Percentiles rank a stretch among this genome's conserved stretches.
Conservation (phyloP, 2,113 vertebrate species). For the Taurulus bubalis region DNA sequence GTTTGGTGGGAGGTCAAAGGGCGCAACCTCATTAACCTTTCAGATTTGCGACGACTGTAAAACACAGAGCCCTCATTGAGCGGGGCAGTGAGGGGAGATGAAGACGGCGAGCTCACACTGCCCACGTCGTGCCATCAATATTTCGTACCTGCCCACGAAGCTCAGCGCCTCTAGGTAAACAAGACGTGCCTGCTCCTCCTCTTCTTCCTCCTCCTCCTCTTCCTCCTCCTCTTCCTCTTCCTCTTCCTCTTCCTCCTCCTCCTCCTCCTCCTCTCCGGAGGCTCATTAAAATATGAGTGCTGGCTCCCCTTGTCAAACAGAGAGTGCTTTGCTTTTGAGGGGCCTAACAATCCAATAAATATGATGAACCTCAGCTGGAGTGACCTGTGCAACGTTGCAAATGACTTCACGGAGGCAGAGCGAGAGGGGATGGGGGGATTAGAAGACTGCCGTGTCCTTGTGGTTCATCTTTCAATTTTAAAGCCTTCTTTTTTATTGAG, state of each 20-base stretch:
- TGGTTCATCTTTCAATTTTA: constrained; percentile 27
- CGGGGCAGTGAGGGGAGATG: constrained; percentile 1
- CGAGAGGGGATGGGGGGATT: not conserved
- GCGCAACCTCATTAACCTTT: constrained; percentile 24
- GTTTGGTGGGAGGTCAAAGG: constrained; percentile 6
- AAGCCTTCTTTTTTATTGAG: constrained; percentile 7
- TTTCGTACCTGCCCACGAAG: constrained; percentile 57
- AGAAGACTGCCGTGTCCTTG: not conserved
- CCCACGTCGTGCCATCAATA: constrained; percentile 46
- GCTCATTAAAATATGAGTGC: constrained; percentile 75
- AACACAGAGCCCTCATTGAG: constrained; percentile 3
- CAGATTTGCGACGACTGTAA: constrained; percentile 1
- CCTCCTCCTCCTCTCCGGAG: constrained; percentile 66
- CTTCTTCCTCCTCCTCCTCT: constrained; percentile 10
- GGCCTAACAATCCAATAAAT: constrained; percentile 58
- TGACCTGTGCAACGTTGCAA: constrained; percentile 34
- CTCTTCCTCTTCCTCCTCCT: no score
- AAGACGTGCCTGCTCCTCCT: constrained; percentile 34
- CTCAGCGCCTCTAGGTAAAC: constrained; percentile 53
- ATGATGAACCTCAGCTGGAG: constrained; percentile 36
- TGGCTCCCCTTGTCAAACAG: constrained; percentile 54
- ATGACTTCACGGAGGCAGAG: constrained; percentile 28
- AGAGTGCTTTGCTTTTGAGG: constrained; percentile 33
- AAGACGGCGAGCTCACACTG: constrained; percentile 4
- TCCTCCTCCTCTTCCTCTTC: constrained; percentile 30